phyloP scores from a whole-genome alignment of 2,888 invertebrate species.

The Papilio protenor region DNA sequence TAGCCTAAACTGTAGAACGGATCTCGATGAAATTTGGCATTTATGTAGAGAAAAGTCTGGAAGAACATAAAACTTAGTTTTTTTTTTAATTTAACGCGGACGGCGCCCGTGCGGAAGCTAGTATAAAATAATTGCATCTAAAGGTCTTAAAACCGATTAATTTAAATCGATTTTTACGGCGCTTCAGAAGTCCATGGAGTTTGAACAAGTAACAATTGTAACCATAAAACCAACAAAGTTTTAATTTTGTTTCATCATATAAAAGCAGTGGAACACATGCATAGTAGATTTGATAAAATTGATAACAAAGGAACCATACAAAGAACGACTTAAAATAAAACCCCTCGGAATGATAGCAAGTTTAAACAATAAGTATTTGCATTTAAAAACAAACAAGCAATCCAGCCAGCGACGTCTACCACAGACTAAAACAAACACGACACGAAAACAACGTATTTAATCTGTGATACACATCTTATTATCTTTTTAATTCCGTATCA shows the following conservation, averaged over 20 bases:
- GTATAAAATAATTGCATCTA: neutral
- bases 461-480: slow-evolving; percentile 58
- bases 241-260: neutral
- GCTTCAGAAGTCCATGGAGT: neutral
- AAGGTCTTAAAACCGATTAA: neutral
- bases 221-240: neutral
- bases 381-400: slow-evolving; percentile 39
- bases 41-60: too few species aligned
- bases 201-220: neutral
- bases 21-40: too few species aligned
- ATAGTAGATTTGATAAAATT: slow-evolving; percentile 4
- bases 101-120: neutral
- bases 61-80: neutral
- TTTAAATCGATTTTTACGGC: neutral
- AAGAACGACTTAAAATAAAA: slow-evolving; percentile 20
- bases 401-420: slow-evolving; percentile 39
- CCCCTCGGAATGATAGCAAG: slow-evolving; percentile 17
- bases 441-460: slow-evolving; percentile 54
- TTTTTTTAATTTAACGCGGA: too few species aligned
- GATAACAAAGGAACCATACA: slow-evolving; percentile 11
- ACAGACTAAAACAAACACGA: slow-evolving; percentile 48
- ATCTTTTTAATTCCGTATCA: slow-evolving; percentile 69
- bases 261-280: neutral
- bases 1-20: too few species aligned
- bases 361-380: slow-evolving; percentile 39